These are phyloP conservation scores for Eolophus roseicapilla DNA, from an alignment of 2,113 vertebrate species.

Conservation along the genomic window DNA sequence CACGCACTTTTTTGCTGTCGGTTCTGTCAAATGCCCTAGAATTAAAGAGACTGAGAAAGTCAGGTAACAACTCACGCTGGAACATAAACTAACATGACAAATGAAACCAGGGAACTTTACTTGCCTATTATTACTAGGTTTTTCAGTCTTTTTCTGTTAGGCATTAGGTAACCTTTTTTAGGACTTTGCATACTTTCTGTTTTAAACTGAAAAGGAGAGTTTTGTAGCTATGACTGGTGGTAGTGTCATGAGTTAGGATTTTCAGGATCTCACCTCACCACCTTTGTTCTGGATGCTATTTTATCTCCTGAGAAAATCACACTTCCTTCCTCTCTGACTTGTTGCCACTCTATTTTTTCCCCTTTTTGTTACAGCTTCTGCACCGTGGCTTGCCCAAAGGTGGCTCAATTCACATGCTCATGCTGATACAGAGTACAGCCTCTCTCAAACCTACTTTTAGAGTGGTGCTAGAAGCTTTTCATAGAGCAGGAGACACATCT, in stretches of 20 bases:
- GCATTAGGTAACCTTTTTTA: not conserved
- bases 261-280: slow-evolving; percentile 40
- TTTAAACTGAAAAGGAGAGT: not conserved
- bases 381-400: not conserved
- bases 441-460: not conserved
- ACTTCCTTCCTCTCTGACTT: not conserved
- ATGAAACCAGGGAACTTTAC: not conserved
- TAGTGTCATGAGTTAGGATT: not conserved
- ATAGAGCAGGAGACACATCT: not conserved
- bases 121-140: not conserved
- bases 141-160: not conserved
- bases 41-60: not conserved
- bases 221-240: not conserved
- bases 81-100: not conserved
- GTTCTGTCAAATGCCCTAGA: slow-evolving; percentile 5
- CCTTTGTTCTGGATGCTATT: slow-evolving; percentile 34
- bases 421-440: not conserved
- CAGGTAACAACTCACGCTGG: not conserved
- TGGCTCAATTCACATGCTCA: not conserved
- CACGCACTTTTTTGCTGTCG: not conserved
- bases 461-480: not conserved
- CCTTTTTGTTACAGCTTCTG: not conserved
- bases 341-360: not conserved
- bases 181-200: not conserved
- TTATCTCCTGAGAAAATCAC: slow-evolving; percentile 37